Percentiles rank a stretch among this genome's conserved stretches.
These are phyloP conservation scores for Pristiophorus japonicus DNA, from an alignment of 2,113 vertebrate genomes.

Conservation along the genomic window DNA sequence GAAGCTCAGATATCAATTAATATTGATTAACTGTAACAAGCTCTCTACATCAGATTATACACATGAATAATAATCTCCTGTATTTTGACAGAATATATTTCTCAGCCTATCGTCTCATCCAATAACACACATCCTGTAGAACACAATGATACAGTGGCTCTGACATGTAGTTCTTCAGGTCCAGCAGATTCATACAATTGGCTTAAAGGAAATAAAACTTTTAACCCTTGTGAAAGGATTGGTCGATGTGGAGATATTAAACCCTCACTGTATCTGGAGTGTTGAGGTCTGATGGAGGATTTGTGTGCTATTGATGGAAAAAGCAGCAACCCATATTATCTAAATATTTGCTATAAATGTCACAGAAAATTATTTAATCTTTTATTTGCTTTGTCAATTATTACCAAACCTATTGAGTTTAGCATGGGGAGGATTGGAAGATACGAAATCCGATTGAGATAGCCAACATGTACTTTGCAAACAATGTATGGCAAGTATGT, in stretches of 20 bases:
- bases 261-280: constrained; percentile 43
- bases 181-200: constrained; percentile 43
- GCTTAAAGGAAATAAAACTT: constrained; percentile 45
- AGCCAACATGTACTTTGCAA: no score
- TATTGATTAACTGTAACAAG: no score
- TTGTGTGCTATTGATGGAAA: constrained; percentile 46
- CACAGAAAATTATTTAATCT: no score
- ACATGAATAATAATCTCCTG: no score
- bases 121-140: constrained; percentile 44
- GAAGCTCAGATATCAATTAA: no score
- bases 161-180: constrained; percentile 44
- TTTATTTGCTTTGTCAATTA: neutral
- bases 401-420: neutral
- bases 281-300: constrained; percentile 45
- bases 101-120: constrained; percentile 43
- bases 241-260: constrained; percentile 35
- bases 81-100: constrained; percentile 46
- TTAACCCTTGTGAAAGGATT: constrained; percentile 42
- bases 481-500: no score
- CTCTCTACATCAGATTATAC: no score
- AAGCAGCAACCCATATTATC: constrained; percentile 46
- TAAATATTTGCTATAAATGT: constrained; percentile 51
- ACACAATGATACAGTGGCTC: constrained; percentile 45
- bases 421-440: no score
- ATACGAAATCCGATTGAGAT: no score